Evolutionary conservation across 1,140 invertebrate genomes (phyloP).

Genomic region (Drosophila quadrilineata): DNA sequence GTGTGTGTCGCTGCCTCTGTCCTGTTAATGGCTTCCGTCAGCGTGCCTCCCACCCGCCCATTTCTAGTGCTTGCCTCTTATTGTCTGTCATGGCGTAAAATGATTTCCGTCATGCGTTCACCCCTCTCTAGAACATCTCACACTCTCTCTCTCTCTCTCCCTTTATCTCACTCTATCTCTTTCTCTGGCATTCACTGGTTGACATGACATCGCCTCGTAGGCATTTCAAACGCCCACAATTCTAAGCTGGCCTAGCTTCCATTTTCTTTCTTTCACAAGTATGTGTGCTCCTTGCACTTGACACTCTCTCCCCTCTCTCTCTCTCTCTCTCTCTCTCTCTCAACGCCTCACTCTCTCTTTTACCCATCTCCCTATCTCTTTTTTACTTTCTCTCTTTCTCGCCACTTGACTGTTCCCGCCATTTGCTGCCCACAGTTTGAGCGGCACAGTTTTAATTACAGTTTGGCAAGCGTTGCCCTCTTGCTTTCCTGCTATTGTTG

Average conservation of each 20-base stretch:
- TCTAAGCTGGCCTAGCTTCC: not conserved
- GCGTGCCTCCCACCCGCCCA: too few species aligned
- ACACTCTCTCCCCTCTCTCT: too few species aligned
- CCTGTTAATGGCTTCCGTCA: constrained; percentile 64
- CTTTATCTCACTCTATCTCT: not conserved
- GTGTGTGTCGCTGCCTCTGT: constrained; percentile 13
- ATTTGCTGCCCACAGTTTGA: constrained; percentile 42
- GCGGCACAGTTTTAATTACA: constrained; percentile 65
- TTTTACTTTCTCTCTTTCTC: too few species aligned
- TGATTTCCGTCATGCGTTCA: constrained; percentile 61
- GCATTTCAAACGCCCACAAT: too few species aligned
- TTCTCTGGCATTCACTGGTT: not conserved
- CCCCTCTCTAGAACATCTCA: too few species aligned
- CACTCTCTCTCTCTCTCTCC: not conserved
- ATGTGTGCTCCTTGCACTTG: constrained; percentile 69
- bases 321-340: too few species aligned
- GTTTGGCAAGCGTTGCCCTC: constrained; percentile 36
- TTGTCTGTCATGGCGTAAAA: constrained; percentile 77
- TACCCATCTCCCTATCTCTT: too few species aligned
- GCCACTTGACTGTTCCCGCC: constrained; percentile 42
- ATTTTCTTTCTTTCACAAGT: constrained; percentile 57
- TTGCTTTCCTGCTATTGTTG: constrained; percentile 10
- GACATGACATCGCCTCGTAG: constrained; percentile 19
- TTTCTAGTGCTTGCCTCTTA: constrained; percentile 43
- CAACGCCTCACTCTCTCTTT: too few species aligned